phyloP scores from a whole-genome alignment of 1,140 invertebrate species.

The Maconellicoccus hirsutus region DNA sequence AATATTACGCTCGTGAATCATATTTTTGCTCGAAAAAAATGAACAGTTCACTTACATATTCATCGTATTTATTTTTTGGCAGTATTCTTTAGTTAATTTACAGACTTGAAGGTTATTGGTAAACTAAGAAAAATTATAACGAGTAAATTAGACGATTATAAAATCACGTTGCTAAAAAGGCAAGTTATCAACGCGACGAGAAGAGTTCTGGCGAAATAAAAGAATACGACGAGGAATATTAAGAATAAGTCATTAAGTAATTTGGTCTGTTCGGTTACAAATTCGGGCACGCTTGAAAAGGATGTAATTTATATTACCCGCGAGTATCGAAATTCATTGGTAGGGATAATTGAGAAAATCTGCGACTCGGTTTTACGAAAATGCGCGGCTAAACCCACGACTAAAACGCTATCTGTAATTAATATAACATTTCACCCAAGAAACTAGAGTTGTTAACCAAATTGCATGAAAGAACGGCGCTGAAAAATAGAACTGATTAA shows the following conservation, averaged over 20 bases:
- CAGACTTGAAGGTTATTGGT: no score
- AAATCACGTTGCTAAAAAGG: no score
- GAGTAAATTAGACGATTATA: no score
- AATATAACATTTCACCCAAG: not conserved
- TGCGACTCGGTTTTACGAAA: not conserved
- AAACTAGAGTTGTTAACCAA: not conserved
- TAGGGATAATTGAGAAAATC: not conserved
- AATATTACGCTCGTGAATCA: no score
- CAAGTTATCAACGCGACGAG: no score
- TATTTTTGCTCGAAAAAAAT: no score
- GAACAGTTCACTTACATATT: no score
- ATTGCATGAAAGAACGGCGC: not conserved
- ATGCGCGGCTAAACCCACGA: not conserved
- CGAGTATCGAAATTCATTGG: slow-evolving; percentile 3
- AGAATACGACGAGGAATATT: not conserved
- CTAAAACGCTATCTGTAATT: not conserved
- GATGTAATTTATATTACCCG: not conserved
- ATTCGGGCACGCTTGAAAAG: not conserved
- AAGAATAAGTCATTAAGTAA: not conserved
- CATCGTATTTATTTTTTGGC: no score
- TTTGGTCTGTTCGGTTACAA: not conserved
- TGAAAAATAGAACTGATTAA: not conserved
- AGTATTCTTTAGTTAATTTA: no score
- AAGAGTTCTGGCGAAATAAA: not conserved
- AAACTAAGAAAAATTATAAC: no score